Base-by-base conservation (phyloP, 2,797 vertebrate genomes). In the Tinamus major region DNA sequence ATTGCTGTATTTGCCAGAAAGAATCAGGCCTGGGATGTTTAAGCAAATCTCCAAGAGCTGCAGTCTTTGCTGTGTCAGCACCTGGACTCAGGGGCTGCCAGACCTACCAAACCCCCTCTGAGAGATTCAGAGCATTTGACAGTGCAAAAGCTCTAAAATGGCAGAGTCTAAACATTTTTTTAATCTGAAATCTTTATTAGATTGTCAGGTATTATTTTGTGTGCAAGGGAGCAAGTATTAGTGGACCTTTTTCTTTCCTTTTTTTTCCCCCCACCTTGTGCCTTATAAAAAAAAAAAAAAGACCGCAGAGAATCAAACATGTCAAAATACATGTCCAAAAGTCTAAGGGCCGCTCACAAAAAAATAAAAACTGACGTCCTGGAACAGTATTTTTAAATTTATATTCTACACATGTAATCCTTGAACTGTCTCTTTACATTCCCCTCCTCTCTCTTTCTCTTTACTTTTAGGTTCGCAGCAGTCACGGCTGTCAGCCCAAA, bases 401-500 rank as follows among this genome's bases (percentile, higher is more conserved):
- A 44, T 7, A 62, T 64, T 90, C 61, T 49, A 29, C 44, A 71
- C 35, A 62, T 2, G 10, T 27, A 84, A 82, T 46, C 31, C 29
- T 55, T 70, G 26, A 68, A 89, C 59, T 53, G 6, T 41, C 29
- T 85, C 67, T 85, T 81, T 44, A 49, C 19, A 65, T 3, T 78
- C 29, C 31, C 56, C 56, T 79, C 39, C 29, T 79, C n/a, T 44
- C 24, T 39, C 23, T 41, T 85, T 75, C 82, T 63, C 55, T 85
- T 51, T 16, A n/a, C 51, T 77, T 89, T 35, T 16, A 91, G 27
- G 74, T 76, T 90, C 84, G 76, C 51, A 79, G 79, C 68, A 95
- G 88, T 79, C 93, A 92, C 11, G 64, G 83, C 91, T 94, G 93
- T 89, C 95, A 96, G 70, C 51, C 92, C 74, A 86, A 79, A 89